These are phyloP conservation scores for Platycheirus rosarum DNA, from an alignment of 2,888 invertebrate species.

Conservation along the genomic window DNA sequence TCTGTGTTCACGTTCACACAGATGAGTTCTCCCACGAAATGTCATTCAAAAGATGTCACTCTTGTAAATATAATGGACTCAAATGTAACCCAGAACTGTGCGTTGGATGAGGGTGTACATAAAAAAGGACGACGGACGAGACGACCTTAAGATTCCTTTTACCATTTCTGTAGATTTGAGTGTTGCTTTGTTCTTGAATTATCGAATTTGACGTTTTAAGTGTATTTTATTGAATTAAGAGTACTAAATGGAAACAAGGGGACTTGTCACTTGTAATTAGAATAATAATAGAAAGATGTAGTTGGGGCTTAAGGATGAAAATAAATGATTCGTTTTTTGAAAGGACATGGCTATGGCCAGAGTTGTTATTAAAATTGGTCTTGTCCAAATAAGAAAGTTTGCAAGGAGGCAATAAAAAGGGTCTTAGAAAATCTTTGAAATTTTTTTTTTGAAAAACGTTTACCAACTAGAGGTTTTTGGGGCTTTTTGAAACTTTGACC, in stretches of 20 bases:
- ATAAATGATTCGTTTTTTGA: slow-evolving; percentile 16
- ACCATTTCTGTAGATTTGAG: slow-evolving; percentile 2
- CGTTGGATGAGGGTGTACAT: not conserved
- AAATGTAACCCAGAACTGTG: slow-evolving; percentile 2
- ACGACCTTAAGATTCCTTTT: slow-evolving; percentile 12
- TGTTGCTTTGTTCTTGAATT: not conserved
- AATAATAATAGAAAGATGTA: slow-evolving; percentile 14
- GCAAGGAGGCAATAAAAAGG: slow-evolving; percentile 9
- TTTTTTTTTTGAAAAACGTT: too few relatives aligned
- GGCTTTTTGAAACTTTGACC: too few relatives aligned
- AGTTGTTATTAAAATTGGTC: slow-evolving; percentile 22
- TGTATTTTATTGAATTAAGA: slow-evolving; percentile 66
- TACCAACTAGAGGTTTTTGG: too few relatives aligned
- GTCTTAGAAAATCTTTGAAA: too few relatives aligned
- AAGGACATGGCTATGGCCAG: slow-evolving; percentile 18
- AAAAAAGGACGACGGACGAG: too few relatives aligned
- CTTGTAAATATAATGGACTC: slow-evolving; percentile 52
- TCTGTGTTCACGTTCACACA: slow-evolving; percentile 12
- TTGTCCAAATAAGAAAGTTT: not conserved
- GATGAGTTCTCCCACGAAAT: slow-evolving; percentile 62
- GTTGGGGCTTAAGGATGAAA: not conserved
- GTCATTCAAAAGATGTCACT: slow-evolving; percentile 56
- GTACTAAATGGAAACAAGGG: slow-evolving; percentile 38
- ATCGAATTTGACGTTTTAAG: slow-evolving; percentile 68
- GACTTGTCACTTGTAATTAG: slow-evolving; percentile 60